Conservation (phyloP, 2,888 invertebrate genomes). For the Leptura quadrifasciata region DNA sequence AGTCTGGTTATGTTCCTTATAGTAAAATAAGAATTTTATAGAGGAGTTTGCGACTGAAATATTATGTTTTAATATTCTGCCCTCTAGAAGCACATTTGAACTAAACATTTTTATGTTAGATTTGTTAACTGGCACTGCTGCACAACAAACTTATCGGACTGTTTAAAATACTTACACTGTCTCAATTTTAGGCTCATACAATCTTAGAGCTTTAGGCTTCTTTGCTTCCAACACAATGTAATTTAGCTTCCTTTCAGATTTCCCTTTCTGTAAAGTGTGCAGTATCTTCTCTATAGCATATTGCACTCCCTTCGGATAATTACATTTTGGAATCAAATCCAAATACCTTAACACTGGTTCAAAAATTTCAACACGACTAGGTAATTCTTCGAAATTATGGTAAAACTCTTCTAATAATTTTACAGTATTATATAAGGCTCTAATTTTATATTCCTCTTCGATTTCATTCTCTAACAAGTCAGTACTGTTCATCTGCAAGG, state of each 20-base stretch:
- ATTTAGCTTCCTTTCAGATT: conserved; percentile 77
- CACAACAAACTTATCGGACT: no score
- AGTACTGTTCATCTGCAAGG: conserved; percentile 74
- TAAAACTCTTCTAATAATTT: conserved; percentile 79
- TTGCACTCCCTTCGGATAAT: conserved; percentile 79
- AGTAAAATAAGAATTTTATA: no score
- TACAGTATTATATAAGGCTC: conserved; percentile 76
- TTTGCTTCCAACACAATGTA: conserved; percentile 79
- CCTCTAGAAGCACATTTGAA: no score
- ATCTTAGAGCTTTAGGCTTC: conserved; percentile 86
- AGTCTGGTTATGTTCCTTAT: no score
- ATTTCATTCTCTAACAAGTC: conserved; percentile 77
- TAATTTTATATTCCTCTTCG: conserved; percentile 80
- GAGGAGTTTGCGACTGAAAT: no score
- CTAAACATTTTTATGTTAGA: no score
- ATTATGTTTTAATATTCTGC: no score
- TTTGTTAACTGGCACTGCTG: no score
- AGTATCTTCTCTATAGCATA: conserved; percentile 73
- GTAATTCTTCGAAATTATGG: conserved; percentile 72
- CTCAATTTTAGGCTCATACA: conserved; percentile 91
- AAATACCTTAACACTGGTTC: conserved; percentile 77
- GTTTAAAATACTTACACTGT: conserved; percentile 80
- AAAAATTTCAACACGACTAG: conserved; percentile 73
- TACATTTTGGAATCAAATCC: conserved; percentile 76
- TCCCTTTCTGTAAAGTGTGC: conserved; percentile 74